Evolutionary conservation across 2,888 invertebrate species (phyloP).

Genomic region (Ommatoiulus sabulosus): DNA sequence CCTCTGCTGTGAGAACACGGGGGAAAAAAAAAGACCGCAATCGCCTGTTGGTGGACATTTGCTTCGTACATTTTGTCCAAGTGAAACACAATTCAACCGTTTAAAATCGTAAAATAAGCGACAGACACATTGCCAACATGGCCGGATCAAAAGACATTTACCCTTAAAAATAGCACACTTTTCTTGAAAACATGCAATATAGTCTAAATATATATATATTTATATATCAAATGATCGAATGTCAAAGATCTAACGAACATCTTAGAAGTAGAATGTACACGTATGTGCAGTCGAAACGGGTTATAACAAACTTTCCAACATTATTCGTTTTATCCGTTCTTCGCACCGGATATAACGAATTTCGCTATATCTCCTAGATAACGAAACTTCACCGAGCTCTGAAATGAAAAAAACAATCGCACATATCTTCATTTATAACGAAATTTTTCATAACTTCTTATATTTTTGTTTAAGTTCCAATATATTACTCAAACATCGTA

Average conservation of each 20-base stretch:
- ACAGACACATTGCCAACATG: conserved; percentile 15
- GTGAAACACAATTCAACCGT: background rate
- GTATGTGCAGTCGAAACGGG: conserved; percentile 26
- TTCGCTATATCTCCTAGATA: background rate
- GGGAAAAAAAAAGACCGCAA: background rate
- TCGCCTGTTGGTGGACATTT: conserved; percentile 13
- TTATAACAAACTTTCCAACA: conserved; percentile 22
- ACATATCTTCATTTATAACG: too few species aligned
- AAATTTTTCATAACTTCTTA: too few species aligned
- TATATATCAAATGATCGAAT: conserved; percentile 19
- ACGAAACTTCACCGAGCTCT: background rate
- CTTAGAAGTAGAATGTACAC: background rate
- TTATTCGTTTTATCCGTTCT: background rate
- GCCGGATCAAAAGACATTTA: conserved; percentile 30
- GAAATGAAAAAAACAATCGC: too few species aligned
- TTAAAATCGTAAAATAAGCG: conserved; percentile 17
- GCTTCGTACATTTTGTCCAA: background rate
- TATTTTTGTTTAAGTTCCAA: too few species aligned
- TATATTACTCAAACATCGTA: too few species aligned
- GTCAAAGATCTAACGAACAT: conserved; percentile 43
- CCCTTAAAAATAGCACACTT: conserved; percentile 31
- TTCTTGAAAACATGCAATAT: conserved; percentile 31
- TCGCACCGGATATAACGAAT: background rate
- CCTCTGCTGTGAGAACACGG: background rate
- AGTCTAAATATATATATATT: conserved; percentile 38